These are phyloP conservation scores for Idris sp. DNA, from an alignment of 1,140 invertebrate species.

Conservation along the genomic window DNA sequence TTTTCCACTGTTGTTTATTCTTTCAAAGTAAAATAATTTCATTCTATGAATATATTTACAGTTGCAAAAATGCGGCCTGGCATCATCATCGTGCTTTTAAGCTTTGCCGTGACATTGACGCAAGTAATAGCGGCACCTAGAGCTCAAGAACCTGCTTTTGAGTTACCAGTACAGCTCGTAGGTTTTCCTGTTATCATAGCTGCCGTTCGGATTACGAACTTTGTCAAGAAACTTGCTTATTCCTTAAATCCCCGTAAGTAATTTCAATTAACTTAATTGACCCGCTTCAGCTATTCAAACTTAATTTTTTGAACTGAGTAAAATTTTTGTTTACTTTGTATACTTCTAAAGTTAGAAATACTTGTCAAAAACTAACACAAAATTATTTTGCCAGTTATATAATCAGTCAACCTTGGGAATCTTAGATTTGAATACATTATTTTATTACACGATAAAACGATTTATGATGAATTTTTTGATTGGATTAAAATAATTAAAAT, in stretches of 20 bases:
- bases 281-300: slow-evolving; percentile 34
- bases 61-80: slow-evolving; percentile 36
- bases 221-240: slow-evolving; percentile 89
- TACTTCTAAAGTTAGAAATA: background rate
- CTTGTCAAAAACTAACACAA: no score
- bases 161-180: slow-evolving; percentile 87
- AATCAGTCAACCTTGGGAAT: no score
- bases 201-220: slow-evolving; percentile 88
- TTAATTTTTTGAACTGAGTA: slow-evolving; percentile 25
- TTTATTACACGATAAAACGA: no score
- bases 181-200: slow-evolving; percentile 90
- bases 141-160: slow-evolving; percentile 82
- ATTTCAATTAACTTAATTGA: slow-evolving; percentile 46
- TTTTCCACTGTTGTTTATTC: no score
- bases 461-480: no score
- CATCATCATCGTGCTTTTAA: slow-evolving; percentile 47
- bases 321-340: slow-evolving; percentile 4
- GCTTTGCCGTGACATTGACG: slow-evolving; percentile 67
- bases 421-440: no score
- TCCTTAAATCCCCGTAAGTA: slow-evolving; percentile 89
- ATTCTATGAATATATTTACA: slow-evolving; percentile 20
- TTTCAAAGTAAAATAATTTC: no score
- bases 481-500: no score
- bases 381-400: no score
- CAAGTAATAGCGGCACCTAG: slow-evolving; percentile 68